phyloP scores from a whole-genome alignment of 2,797 vertebrate species.

The Centroberyx gerrardi region DNA sequence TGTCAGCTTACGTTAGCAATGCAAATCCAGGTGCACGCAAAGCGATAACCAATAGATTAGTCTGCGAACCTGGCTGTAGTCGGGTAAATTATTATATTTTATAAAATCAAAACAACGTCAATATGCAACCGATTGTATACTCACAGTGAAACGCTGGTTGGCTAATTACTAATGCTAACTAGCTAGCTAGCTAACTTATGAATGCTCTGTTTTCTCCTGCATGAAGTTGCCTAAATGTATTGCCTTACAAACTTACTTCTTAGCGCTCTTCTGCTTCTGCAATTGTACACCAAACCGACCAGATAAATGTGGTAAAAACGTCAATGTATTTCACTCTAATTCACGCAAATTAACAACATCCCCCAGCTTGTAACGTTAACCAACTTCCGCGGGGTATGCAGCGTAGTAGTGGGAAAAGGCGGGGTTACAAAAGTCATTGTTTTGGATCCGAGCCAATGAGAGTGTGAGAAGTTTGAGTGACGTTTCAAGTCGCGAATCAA shows the following conservation, averaged over 20 bases:
- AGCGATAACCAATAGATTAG: background rate
- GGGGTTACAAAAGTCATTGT: background rate
- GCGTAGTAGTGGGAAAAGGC: background rate
- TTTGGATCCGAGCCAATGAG: conserved; percentile 64
- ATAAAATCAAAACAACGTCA: background rate
- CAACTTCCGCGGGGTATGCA: conserved; percentile 77
- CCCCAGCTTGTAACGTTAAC: background rate
- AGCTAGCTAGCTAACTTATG: conserved; percentile 67
- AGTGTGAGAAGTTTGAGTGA: conserved; percentile 10
- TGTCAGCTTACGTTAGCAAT: conserved; percentile 2
- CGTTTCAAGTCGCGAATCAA: conserved; percentile 57
- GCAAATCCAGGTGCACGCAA: background rate
- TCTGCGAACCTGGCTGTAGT: background rate
- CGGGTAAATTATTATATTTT: background rate
- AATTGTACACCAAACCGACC: background rate
- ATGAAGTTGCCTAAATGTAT: background rate
- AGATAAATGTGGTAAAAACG: background rate
- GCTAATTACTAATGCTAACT: conserved; percentile 63
- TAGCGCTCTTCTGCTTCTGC: conserved; percentile 37
- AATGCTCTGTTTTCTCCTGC: background rate
- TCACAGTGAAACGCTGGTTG: background rate
- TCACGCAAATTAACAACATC: conserved; percentile 57
- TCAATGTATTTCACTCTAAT: conserved; percentile 29
- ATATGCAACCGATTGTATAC: no score
- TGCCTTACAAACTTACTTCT: background rate